Base-by-base conservation (phyloP, 2,888 invertebrate species). In the Tenthredo amoena region DNA sequence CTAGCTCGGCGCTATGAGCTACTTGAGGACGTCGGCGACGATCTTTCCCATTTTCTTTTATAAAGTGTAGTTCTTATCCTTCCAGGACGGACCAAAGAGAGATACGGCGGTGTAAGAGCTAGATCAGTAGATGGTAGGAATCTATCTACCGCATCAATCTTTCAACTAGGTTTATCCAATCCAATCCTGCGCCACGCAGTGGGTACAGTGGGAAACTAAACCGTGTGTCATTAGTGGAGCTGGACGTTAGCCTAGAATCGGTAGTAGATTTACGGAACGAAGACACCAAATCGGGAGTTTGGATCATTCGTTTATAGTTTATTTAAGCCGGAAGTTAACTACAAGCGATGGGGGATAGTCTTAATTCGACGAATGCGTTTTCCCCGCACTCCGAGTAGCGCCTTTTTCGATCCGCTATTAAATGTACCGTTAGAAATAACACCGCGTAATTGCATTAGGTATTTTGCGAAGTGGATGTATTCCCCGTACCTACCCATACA, bases 91-190 rank as follows among this genome's bases (percentile, higher is more conserved):
- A 62, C 37, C 34, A 26, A 81, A 81, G 58, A 34, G 15, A 40
- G 77, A 47, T 77, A 55, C 77, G 31, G 34, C 40, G 40, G 21
- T 21, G 21, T 9, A 40, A 15, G 18, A 18, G 40, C 47, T 6
- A 31, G 1, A 37, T 12, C 10, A 21, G 43, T 74, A 74, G 26
- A 12, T n/a, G 21, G 26, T 21, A 40, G 62, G 81, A 26, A 58
- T 62, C 62, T 81, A 81, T 81, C 81, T 62, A 62, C 62, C 81
- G 81, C 81, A 81, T 81, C 77, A 55, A 77, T 77, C 77, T 77
- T 77, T 40, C 72, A 74, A 74, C 72, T 74, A 10, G 71, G 34
- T 47, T 26, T 43, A 76, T 68, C 68, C 34, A 47, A 37, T 18
- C 79, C 55, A 47, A 37, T 18, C 79, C 55, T 62, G 2, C 3